phyloP scores from a whole-genome alignment of 2,113 vertebrate species.

The Ophthalmolycus amberensis region DNA sequence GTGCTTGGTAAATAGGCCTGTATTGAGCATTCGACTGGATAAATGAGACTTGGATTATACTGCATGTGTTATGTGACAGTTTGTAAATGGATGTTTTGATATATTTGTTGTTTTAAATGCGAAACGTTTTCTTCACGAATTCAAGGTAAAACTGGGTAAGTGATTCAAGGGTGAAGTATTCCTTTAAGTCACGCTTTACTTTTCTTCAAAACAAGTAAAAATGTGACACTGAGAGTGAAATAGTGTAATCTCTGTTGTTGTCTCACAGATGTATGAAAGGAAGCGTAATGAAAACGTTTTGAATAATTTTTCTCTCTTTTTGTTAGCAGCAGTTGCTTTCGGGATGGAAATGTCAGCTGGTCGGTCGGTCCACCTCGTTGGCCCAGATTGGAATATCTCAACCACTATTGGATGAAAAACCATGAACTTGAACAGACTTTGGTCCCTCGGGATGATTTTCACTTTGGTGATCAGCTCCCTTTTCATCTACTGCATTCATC shows the following conservation, averaged over 20 bases:
- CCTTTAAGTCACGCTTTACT: background rate
- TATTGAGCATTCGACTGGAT: background rate
- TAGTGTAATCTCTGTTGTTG: background rate
- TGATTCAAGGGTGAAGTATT: no score
- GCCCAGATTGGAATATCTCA: no score
- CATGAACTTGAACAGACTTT: no score
- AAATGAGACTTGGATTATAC: background rate
- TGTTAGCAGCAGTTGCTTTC: background rate
- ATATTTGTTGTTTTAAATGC: no score
- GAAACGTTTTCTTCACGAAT: background rate
- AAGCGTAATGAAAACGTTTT: background rate
- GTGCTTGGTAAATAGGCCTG: no score
- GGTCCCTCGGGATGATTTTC: no score
- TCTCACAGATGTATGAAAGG: background rate
- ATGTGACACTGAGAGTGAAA: background rate
- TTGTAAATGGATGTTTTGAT: background rate
- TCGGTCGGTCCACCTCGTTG: no score
- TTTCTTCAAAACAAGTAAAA: background rate
- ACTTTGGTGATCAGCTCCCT: background rate
- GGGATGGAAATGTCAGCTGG: background rate
- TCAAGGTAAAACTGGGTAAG: background rate
- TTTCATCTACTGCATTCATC: background rate
- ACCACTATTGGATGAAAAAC: no score
- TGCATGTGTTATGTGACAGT: background rate
- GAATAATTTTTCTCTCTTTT: background rate